These are phyloP conservation scores for Sceloporus undulatus DNA, from an alignment of 2,113 vertebrate genomes.

Conservation along the genomic window DNA sequence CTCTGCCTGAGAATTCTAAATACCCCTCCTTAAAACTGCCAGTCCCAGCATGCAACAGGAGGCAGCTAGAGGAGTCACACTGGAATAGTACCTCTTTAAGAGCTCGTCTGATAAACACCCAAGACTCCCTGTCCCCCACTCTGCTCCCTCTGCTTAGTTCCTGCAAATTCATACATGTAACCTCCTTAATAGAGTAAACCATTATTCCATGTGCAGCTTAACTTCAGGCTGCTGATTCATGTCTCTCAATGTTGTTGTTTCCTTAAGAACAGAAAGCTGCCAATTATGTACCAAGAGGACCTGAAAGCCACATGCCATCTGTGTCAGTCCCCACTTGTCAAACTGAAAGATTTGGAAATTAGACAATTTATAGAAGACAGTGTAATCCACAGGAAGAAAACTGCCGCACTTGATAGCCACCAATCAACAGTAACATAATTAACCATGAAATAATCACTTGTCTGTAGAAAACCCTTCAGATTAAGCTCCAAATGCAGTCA, in stretches of 20 bases:
- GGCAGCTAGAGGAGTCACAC: too few relatives aligned
- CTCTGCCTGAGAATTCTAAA: too few relatives aligned
- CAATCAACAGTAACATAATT: neutral
- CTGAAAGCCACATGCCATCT: neutral
- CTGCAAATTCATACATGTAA: too few relatives aligned
- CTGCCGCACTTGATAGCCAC: neutral
- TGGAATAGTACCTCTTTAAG: too few relatives aligned
- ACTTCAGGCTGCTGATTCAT: neutral
- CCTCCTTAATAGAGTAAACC: too few relatives aligned
- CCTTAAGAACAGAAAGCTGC: neutral
- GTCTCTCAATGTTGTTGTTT: neutral
- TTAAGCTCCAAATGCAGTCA: neutral
- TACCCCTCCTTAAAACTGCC: too few relatives aligned
- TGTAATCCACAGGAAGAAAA: neutral
- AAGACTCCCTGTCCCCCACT: too few relatives aligned
- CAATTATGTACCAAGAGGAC: neutral
- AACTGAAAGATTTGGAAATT: neutral
- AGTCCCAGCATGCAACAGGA: too few relatives aligned
- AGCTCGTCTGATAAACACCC: too few relatives aligned
- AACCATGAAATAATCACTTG: neutral
- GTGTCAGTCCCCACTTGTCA: neutral
- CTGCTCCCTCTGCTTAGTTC: too few relatives aligned
- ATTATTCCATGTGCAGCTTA: neutral
- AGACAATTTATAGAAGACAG: neutral
- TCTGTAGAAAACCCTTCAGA: neutral